Base-by-base conservation (phyloP, 2,113 vertebrate species). In the Otolemur garnettii region DNA sequence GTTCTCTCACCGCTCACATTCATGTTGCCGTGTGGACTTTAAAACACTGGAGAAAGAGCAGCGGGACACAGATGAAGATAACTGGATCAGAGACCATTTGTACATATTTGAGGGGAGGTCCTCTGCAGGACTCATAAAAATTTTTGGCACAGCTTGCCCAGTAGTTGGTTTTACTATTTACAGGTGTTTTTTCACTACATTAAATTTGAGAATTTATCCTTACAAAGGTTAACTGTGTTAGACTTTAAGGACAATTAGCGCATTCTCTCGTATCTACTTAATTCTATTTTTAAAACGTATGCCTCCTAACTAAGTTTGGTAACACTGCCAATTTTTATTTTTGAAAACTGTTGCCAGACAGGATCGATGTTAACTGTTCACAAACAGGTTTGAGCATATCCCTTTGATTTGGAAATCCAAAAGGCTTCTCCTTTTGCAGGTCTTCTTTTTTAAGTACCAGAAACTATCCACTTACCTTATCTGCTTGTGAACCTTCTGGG, bases 301-400 rank as follows among this genome's bases (percentile, higher is more conserved):
- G 12, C 28, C 66, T 64, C 94, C 74, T 78, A 78, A 89, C 50
- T 94, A 80, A 96, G 93, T 95, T 87, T 86, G 86, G 79, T 96
- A 95, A 53, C 68, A 77, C 69, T 95, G 66, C 80, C 59, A 22
- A n/a, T 87, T 91, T 94, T 96, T 96, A 74, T 96, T 93, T 97
- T 96, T 87, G 62, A 86, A 93, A 91, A 66, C 60, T 85, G 71
- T 93, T 97, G 53, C 94, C 71, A 79, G 95, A 87, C 94, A 93
- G 57, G 91, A 71, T 90, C 77, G 22, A 5, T 64, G 68, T 81
- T 84, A 96, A 95, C 85, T 24, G 17, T 86, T 90, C 53, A 33
- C 53, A 33, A 11, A 81, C 4, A 3, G 45, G 74, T 90, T 87
- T 90, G 92, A 94, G 62, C 74, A 7, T 62, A 66, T 45, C 68